Conservation (phyloP, 2,888 invertebrate species). For the Chymomyza amoena region DNA sequence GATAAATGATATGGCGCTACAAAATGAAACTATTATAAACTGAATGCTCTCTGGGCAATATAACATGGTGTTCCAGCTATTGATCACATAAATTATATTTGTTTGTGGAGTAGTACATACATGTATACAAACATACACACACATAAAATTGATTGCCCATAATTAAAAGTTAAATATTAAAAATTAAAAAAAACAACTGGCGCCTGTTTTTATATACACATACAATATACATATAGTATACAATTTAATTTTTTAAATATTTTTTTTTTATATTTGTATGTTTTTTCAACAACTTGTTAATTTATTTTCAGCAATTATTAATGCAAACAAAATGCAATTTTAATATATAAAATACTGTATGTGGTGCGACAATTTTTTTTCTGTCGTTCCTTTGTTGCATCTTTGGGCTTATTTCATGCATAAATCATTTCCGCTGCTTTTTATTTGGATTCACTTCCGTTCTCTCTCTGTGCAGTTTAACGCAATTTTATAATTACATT, state of each 20-base stretch:
- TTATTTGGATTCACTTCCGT: background rate
- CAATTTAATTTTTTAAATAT: background rate
- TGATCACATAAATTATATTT: background rate
- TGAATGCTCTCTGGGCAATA: background rate
- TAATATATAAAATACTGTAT: slow-evolving; percentile 31
- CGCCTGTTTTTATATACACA: background rate
- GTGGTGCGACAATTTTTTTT: background rate
- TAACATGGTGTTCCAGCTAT: background rate
- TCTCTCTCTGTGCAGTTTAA: slow-evolving; percentile 35
- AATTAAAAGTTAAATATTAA: slow-evolving; percentile 69
- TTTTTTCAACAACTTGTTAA: slow-evolving; percentile 63
- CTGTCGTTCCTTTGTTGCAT: slow-evolving; percentile 32
- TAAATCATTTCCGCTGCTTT: slow-evolving; percentile 63
- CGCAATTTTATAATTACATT: slow-evolving; percentile 70
- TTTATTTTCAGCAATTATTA: slow-evolving; percentile 70
- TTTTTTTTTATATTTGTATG: background rate
- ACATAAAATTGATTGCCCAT: slow-evolving; percentile 64
- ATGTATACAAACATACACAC: background rate
- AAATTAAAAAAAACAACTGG: slow-evolving; percentile 62
- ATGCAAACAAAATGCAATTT: slow-evolving; percentile 52
- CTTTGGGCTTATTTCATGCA: slow-evolving; percentile 64
- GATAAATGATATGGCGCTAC: slow-evolving; percentile 46
- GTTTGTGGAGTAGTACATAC: background rate
- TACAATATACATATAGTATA: background rate
- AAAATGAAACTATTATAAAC: background rate